Conservation (phyloP, 2,797 vertebrate genomes). For the Hafferia zeledoni region DNA sequence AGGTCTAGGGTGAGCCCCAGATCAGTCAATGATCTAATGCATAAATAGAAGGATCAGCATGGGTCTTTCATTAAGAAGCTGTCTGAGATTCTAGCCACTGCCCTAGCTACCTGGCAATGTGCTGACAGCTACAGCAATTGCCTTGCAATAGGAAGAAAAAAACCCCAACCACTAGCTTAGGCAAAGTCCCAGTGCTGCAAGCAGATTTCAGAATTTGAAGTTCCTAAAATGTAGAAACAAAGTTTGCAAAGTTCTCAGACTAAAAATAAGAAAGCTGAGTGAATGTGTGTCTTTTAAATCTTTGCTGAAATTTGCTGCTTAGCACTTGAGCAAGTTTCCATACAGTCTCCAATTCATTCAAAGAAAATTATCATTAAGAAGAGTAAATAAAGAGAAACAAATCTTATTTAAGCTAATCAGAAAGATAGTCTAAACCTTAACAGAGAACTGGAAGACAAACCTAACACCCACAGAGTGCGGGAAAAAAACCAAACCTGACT, state of each 20-base stretch:
- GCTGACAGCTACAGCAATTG: conserved; percentile 20
- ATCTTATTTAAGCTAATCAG: not conserved
- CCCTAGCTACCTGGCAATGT: not conserved
- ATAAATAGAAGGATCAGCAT: not conserved
- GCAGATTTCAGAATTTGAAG: not conserved
- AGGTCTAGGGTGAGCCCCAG: not conserved
- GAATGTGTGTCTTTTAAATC: not conserved
- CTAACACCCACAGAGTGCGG: not conserved
- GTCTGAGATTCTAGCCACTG: not conserved
- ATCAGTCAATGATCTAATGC: conserved; percentile 28
- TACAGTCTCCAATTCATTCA: not conserved
- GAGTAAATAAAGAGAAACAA: not conserved
- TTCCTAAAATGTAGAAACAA: not conserved
- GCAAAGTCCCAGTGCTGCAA: not conserved
- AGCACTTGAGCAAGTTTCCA: not conserved
- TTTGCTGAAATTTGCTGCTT: not conserved
- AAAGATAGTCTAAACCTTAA: not conserved
- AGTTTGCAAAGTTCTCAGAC: not conserved
- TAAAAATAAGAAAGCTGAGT: not conserved
- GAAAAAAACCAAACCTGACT: not conserved
- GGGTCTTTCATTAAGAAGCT: conserved; percentile 16
- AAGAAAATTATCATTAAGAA: not conserved
- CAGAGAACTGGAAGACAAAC: not conserved
- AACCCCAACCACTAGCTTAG: not conserved
- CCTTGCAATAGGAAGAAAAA: not conserved